Base-by-base conservation (phyloP, 2,113 vertebrate genomes). In the Onychorhynchus coronatus region DNA sequence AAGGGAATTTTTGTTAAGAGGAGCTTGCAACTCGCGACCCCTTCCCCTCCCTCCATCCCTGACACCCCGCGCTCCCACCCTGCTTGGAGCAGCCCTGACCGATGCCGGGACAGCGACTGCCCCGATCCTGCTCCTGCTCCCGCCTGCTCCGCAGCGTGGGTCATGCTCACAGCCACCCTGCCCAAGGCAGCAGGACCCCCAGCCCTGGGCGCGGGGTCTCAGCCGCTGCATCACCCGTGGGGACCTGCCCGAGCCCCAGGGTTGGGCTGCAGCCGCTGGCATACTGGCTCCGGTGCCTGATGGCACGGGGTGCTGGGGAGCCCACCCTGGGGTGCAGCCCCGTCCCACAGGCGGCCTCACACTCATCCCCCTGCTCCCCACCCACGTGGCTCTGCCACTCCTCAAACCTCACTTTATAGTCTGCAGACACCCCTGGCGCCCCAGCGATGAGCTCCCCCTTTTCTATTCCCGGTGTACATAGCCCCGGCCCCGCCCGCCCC, bases 391-490 rank as follows among this genome's bases (percentile, higher is more conserved):
- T 91, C 96, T 11, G 42, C 95, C 81, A 62, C 95, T 95, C 95
- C 74, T 91, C 94, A 87, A 96, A 94, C 97, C 97, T 98, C 97
- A 98, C 97, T 98, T 98, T 97, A 44, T 98, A 97, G 86, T 95
- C 96, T 79, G 98, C 97, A 94, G 95, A 91, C 18, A 56, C 97
- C 95, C 90, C 96, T 21, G 56, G 96, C 14, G 94, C 96, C 88
- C 88, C 93, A 46, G 91, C 91, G 73, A 95, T 8, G 79, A 96
- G 95, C 88, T 91, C 89, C 95, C 91, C 98, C 97, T 98, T 98
- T 98, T 98, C 97, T 98, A 98, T 77, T 96, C 96, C 96, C 9
- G 2, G 68, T 98, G 98, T 98, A 98, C 89, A 98, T 96, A 97
- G 97, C 75, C 96, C 97, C 30, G 2, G 68, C 85, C 71, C 44